Evolutionary conservation across 2,797 vertebrate species (phyloP).

Genomic region (Molossus molossus): DNA sequence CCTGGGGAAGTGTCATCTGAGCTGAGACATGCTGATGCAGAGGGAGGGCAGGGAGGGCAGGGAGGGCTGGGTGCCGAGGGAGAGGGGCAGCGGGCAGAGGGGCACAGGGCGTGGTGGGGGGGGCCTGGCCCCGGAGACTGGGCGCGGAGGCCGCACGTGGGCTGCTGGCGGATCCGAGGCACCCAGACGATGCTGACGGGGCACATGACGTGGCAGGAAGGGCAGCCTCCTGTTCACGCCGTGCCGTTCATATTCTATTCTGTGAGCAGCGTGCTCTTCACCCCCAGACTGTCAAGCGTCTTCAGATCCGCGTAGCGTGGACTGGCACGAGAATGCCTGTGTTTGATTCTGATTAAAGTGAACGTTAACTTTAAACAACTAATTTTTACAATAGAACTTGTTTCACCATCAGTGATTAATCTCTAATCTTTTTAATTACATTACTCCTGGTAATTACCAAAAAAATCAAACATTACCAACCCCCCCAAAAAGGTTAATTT

Average conservation of each 20-base stretch:
- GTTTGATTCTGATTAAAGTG: slow-evolving; percentile 27
- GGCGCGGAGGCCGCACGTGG: no score
- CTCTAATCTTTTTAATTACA: neutral
- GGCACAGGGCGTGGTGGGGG: rapidly evolving
- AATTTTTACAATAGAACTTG: neutral
- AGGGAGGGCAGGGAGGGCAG: neutral
- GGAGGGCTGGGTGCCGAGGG: neutral
- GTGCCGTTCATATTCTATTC: neutral
- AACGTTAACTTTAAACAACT: slow-evolving; percentile 33
- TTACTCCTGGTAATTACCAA: slow-evolving; percentile 14
- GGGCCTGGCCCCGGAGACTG: neutral
- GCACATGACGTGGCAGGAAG: neutral
- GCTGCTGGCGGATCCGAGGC: no score
- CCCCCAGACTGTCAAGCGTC: neutral
- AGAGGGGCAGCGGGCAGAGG: rapidly evolving
- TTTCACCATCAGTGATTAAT: slow-evolving; percentile 37
- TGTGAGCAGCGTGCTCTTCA: neutral
- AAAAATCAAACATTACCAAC: neutral
- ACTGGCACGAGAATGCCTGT: neutral
- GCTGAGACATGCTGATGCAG: neutral
- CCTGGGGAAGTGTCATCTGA: neutral
- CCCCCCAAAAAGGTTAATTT: neutral
- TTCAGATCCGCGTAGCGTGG: neutral
- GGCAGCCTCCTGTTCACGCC: rapidly evolving
- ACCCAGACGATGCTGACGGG: rapidly evolving